These are phyloP conservation scores for Parauchenoglanis punctatus DNA, from an alignment of 2,797 vertebrate species.

Conservation along the genomic window DNA sequence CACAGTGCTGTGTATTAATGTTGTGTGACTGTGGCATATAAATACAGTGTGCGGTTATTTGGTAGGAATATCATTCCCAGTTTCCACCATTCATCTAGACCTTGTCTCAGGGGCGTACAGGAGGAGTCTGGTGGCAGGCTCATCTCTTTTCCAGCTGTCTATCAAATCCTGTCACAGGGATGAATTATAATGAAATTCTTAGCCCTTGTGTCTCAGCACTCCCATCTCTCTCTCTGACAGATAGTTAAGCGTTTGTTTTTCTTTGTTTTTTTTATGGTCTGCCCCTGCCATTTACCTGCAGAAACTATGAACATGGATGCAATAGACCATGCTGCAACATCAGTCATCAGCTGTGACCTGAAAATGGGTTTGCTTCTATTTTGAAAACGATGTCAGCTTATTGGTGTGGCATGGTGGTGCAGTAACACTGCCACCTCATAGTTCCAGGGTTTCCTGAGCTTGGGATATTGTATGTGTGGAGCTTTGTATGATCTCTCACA, in stretches of 20 bases:
- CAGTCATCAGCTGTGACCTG: slow-evolving; percentile 39
- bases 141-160: slow-evolving; percentile 43
- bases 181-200: slow-evolving; percentile 51
- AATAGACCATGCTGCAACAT: slow-evolving; percentile 32
- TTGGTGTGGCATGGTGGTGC: background rate
- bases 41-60: background rate
- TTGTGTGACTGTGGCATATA: background rate
- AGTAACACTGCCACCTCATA: background rate
- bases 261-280: slow-evolving; percentile 37
- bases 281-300: slow-evolving; percentile 49
- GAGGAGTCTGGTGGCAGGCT: background rate
- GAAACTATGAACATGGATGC: slow-evolving; percentile 43
- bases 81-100: background rate
- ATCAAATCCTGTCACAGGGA: slow-evolving; percentile 45
- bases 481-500: background rate
- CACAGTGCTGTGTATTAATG: background rate
- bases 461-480: background rate
- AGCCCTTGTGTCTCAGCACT: slow-evolving; percentile 49
- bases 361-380: background rate
- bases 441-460: background rate
- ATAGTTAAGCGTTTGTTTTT: slow-evolving; percentile 52
- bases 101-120: slow-evolving; percentile 6
- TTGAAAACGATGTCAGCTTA: background rate
- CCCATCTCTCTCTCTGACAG: slow-evolving; percentile 25
- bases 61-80: slow-evolving; percentile 6